These are phyloP conservation scores for Agapornis roseicollis DNA, from an alignment of 2,113 vertebrate species.

Conservation along the genomic window DNA sequence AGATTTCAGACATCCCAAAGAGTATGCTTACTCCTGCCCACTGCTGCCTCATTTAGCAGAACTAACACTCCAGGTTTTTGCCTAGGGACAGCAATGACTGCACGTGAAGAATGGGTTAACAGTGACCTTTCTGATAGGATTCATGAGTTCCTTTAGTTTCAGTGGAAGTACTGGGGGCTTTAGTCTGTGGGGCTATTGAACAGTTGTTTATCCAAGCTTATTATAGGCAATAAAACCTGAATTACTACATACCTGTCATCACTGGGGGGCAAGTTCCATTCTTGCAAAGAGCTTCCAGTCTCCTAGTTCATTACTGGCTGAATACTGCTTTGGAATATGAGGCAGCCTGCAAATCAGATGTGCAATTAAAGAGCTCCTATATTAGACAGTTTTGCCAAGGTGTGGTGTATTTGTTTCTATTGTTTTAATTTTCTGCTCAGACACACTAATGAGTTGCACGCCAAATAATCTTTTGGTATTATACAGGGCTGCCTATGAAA, in stretches of 20 bases:
- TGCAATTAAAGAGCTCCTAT: neutral
- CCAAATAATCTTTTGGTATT: neutral
- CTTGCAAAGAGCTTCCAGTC: slow-evolving; percentile 12
- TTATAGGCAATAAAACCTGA: slow-evolving; percentile 67
- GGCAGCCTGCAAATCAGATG: neutral
- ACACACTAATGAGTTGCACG: neutral
- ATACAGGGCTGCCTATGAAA: neutral
- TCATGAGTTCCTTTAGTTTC: neutral
- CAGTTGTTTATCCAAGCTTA: slow-evolving; percentile 54
- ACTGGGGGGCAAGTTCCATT: slow-evolving; percentile 31
- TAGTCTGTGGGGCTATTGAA: slow-evolving; percentile 13
- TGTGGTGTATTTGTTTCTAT: neutral
- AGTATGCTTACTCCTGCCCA: neutral
- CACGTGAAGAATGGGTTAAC: neutral
- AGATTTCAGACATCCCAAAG: neutral
- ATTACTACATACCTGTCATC: slow-evolving; percentile 55
- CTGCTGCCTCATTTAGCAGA: neutral
- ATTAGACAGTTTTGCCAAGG: neutral
- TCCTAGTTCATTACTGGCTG: neutral
- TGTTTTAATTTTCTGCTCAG: neutral
- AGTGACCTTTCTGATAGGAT: neutral
- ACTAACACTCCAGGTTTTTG: neutral
- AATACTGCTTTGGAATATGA: neutral
- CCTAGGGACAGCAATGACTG: neutral
- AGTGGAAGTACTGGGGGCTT: neutral